Evolutionary conservation across 2,888 invertebrate genomes (phyloP).

Genomic region (Cheilosia vernalis): DNA sequence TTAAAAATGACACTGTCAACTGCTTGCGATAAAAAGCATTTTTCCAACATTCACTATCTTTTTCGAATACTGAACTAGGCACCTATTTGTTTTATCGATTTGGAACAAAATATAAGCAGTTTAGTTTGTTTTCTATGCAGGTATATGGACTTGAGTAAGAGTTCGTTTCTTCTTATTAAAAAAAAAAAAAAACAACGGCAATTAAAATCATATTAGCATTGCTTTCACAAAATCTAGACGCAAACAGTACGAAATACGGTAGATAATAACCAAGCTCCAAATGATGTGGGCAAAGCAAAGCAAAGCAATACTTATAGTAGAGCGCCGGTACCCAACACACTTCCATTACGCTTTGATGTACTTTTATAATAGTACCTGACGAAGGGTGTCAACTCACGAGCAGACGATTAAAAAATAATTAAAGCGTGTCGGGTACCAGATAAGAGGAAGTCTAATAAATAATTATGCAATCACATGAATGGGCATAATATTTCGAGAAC

Average conservation of each 20-base stretch:
- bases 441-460: slow-evolving; percentile 54
- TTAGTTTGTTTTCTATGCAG: no score
- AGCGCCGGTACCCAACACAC: not conserved
- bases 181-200: slow-evolving; percentile 3
- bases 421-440: slow-evolving; percentile 23
- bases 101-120: no score
- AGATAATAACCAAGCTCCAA: not conserved
- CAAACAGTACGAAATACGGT: not conserved
- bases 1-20: no score
- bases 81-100: no score
- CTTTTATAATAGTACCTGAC: slow-evolving; percentile 6
- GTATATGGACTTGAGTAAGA: no score
- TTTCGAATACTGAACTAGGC: no score
- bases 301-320: not conserved
- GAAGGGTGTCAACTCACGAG: slow-evolving; percentile 27
- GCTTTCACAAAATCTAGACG: slow-evolving; percentile 10
- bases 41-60: no score
- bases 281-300: not conserved
- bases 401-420: slow-evolving; percentile 8
- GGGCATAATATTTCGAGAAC: slow-evolving; percentile 20
- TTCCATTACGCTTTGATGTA: slow-evolving; percentile 8
- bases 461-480: slow-evolving; percentile 41
- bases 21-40: no score
- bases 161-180: not conserved
- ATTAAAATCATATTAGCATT: slow-evolving; percentile 38